Conservation (phyloP, 2,797 vertebrate genomes). For the Phalloptychus januarius region DNA sequence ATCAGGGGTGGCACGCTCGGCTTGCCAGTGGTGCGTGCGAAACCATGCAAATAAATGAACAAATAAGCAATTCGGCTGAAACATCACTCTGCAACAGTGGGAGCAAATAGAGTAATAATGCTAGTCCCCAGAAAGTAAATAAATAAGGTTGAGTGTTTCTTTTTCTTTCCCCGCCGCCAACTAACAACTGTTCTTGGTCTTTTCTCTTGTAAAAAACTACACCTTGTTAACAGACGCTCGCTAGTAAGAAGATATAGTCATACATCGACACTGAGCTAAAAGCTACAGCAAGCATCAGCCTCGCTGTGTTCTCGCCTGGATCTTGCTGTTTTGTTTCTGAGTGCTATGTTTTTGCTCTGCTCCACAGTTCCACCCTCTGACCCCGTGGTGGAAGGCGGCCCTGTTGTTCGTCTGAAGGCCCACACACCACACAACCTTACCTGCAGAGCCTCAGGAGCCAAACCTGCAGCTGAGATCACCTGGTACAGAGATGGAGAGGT, state of each 20-base stretch:
- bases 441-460: constrained; percentile 84
- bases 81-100: constrained; percentile 67
- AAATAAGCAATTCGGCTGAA: constrained; percentile 81
- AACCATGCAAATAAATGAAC: constrained; percentile 84
- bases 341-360: constrained; percentile 51
- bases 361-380: constrained; percentile 87
- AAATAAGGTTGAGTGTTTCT: constrained; percentile 58
- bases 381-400: constrained; percentile 87
- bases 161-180: constrained; percentile 26
- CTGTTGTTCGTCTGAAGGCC: constrained; percentile 87
- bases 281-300: constrained; percentile 44
- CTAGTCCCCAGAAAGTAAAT: constrained; percentile 72
- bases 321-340: constrained; percentile 43
- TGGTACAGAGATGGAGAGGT: constrained; percentile 90
- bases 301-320: constrained; percentile 34
- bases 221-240: constrained; percentile 58
- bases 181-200: constrained; percentile 51
- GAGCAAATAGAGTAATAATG: constrained; percentile 79
- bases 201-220: constrained; percentile 47
- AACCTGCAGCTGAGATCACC: constrained; percentile 88
- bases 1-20: constrained; percentile 78
- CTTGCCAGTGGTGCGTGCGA: constrained; percentile 75
- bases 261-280: constrained; percentile 54
- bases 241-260: constrained; percentile 51
- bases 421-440: constrained; percentile 88